Percentiles rank a stretch among this genome's conserved stretches.
phyloP scores from a whole-genome alignment of 2,888 invertebrate species.

The Azorinus chamasolen region DNA sequence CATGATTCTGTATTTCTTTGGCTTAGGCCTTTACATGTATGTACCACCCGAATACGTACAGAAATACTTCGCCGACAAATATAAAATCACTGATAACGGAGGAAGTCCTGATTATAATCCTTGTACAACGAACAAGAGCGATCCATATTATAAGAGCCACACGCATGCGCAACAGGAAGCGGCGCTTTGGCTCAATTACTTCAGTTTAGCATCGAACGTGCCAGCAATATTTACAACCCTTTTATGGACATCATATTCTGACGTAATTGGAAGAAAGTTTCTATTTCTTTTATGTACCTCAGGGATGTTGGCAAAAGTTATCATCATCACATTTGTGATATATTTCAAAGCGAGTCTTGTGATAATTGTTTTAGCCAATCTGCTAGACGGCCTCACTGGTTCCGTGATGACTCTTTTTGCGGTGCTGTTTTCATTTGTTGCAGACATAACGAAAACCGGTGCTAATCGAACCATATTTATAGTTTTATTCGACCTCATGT shows the following conservation, averaged over 20 bases:
- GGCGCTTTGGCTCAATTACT: slow-evolving; percentile 47
- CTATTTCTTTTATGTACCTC: slow-evolving; percentile 31
- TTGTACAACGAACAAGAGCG: no score
- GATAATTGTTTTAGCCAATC: slow-evolving; percentile 23
- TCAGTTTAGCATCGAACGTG: slow-evolving; percentile 16
- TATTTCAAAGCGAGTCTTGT: slow-evolving; percentile 31
- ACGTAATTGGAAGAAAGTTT: slow-evolving; percentile 53
- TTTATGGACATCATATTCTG: slow-evolving; percentile 52
- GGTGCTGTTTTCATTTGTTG: slow-evolving; percentile 39
- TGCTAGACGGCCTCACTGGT: slow-evolving; percentile 48
- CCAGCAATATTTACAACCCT: slow-evolving; percentile 57
- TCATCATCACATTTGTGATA: slow-evolving; percentile 18
- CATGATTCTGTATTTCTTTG: no score
- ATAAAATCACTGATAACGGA: no score
- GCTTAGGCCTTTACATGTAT: no score
- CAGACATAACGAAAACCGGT: slow-evolving; percentile 47
- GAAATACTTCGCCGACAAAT: no score
- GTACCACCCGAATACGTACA: no score
- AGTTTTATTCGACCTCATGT: slow-evolving; percentile 39
- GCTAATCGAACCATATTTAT: slow-evolving; percentile 46
- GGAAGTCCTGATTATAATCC: no score
- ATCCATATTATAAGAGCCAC: no score
- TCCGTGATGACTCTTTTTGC: slow-evolving; percentile 39
- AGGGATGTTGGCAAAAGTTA: slow-evolving; percentile 20
- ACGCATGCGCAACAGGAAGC: slow-evolving; percentile 43